Conservation (phyloP, 2,888 invertebrate genomes). For the Anarsia innoxiella region DNA sequence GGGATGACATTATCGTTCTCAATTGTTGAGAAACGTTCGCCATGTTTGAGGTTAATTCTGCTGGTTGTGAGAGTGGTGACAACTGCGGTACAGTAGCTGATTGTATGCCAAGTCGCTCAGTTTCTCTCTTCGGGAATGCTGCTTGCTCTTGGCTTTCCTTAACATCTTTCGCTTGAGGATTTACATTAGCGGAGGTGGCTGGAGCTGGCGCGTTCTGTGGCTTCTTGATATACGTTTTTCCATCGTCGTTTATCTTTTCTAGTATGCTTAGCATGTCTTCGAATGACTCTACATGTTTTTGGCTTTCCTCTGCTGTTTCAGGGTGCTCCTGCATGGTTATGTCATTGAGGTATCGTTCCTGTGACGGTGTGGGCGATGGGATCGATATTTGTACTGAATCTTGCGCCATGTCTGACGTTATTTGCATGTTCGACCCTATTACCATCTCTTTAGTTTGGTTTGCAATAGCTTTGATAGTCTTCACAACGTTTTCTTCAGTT, state of each 20-base stretch:
- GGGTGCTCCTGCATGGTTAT: conserved; percentile 77
- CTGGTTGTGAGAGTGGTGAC: conserved; percentile 82
- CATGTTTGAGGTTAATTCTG: conserved; percentile 82
- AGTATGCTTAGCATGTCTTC: conserved; percentile 83
- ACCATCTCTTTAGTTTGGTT: conserved; percentile 74
- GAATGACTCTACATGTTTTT: conserved; percentile 77
- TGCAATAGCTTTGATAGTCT: conserved; percentile 72
- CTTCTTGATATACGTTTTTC: conserved; percentile 43
- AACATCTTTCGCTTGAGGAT: conserved; percentile 26
- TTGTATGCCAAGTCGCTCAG: conserved; percentile 50
- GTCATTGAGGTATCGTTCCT: conserved; percentile 78
- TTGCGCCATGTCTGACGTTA: conserved; percentile 72
- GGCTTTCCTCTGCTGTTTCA: conserved; percentile 68
- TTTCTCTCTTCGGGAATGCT: conserved; percentile 45
- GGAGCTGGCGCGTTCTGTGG: conserved; percentile 26
- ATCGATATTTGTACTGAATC: conserved; percentile 80
- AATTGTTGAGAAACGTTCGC: conserved; percentile 82
- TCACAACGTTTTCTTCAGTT: conserved; percentile 57
- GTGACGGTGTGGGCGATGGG: conserved; percentile 79
- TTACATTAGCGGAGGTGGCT: not conserved
- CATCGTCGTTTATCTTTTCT: conserved; percentile 76
- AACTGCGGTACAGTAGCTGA: conserved; percentile 78
- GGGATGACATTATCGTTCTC: conserved; percentile 78
- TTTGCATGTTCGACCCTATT: conserved; percentile 73
- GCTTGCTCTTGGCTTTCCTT: conserved; percentile 46